These are phyloP conservation scores for Chascanopsetta lugubris DNA, from an alignment of 2,113 vertebrate species.

Conservation along the genomic window DNA sequence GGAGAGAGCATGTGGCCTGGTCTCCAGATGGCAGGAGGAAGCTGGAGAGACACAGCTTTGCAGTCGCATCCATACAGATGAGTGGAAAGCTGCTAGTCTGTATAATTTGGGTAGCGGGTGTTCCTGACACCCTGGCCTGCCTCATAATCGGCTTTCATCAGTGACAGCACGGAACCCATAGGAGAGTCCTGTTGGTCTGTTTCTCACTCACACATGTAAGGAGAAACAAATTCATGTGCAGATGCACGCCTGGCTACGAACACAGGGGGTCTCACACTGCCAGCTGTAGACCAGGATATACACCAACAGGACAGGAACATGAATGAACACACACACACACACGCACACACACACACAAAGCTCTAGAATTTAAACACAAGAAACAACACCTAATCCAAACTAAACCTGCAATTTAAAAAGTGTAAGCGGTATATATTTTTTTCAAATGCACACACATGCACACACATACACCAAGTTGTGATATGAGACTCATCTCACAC, in stretches of 20 bases:
- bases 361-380: constrained; percentile 24
- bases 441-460: neutral
- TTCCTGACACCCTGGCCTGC: constrained; percentile 72
- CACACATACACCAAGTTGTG: constrained; percentile 1
- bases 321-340: constrained; percentile 38
- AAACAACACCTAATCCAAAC: constrained; percentile 26
- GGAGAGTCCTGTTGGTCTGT: constrained; percentile 48
- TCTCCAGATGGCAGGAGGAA: constrained; percentile 62
- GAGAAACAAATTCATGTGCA: neutral
- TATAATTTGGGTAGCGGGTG: constrained; percentile 58
- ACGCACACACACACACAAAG: neutral
- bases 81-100: constrained; percentile 61
- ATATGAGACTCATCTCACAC: constrained; percentile 16
- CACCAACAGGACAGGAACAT: constrained; percentile 37
- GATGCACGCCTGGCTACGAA: constrained; percentile 50
- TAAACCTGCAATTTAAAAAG: constrained; percentile 23
- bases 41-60: constrained; percentile 37
- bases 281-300: constrained; percentile 59
- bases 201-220: constrained; percentile 6
- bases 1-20: constrained; percentile 43
- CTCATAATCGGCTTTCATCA: constrained; percentile 70
- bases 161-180: constrained; percentile 64
- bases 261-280: constrained; percentile 35
- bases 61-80: constrained; percentile 58
- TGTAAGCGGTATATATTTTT: constrained; percentile 14